phyloP scores from a whole-genome alignment of 2,888 invertebrate species.

The Neria commutata region DNA sequence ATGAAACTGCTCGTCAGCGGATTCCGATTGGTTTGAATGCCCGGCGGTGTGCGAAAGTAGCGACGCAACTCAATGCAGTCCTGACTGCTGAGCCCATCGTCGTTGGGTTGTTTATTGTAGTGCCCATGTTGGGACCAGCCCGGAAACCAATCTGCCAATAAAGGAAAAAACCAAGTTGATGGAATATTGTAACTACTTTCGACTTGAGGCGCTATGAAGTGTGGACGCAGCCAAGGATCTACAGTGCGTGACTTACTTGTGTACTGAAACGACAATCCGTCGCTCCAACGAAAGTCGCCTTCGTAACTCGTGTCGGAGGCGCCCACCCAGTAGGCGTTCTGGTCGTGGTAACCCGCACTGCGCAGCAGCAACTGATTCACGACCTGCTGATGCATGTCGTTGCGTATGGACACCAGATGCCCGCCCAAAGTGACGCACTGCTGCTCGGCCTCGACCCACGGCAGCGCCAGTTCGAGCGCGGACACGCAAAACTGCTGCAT shows the following conservation, averaged over 20 bases:
- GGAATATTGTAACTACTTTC: too few species aligned
- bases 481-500: slow-evolving; percentile 72
- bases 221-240: too few species aligned
- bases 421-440: slow-evolving; percentile 71
- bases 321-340: slow-evolving; percentile 81
- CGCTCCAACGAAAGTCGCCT: slow-evolving; percentile 81
- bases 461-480: slow-evolving; percentile 65
- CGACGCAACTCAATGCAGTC: slow-evolving; percentile 81
- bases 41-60: slow-evolving; percentile 67
- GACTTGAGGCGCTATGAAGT: too few species aligned
- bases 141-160: slow-evolving; percentile 87
- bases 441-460: slow-evolving; percentile 73
- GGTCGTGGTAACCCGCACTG: slow-evolving; percentile 72
- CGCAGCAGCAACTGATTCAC: slow-evolving; percentile 70
- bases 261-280: slow-evolving; percentile 75
- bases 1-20: slow-evolving; percentile 68
- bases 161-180: too few species aligned
- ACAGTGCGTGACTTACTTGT: slow-evolving; percentile 76
- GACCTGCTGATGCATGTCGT: slow-evolving; percentile 68
- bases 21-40: slow-evolving; percentile 54
- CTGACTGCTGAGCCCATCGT: slow-evolving; percentile 80
- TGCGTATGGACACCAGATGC: slow-evolving; percentile 72
- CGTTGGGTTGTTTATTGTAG: slow-evolving; percentile 76
- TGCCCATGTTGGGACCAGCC: slow-evolving; percentile 76
- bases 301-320: slow-evolving; percentile 78